These are phyloP conservation scores for Aleiodes alternator DNA, from an alignment of 2,888 invertebrate species.

Conservation along the genomic window DNA sequence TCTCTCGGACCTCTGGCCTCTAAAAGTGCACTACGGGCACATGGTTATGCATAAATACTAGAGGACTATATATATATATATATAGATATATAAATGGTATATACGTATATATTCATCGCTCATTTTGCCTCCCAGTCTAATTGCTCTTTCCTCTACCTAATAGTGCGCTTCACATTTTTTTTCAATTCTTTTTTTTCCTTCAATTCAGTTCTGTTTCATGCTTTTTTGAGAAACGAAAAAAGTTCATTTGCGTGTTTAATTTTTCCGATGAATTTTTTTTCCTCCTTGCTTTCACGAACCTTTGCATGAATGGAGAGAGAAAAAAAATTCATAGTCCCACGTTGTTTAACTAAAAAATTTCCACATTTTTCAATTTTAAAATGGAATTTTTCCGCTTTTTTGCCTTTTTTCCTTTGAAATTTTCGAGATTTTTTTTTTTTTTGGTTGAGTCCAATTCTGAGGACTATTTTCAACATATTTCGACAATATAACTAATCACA, in stretches of 20 bases:
- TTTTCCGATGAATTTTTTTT: constrained; percentile 7
- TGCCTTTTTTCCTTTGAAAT: too few species aligned
- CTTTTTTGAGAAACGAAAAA: background rate
- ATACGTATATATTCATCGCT: constrained; percentile 17
- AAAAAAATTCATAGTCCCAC: too few species aligned
- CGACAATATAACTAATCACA: too few species aligned
- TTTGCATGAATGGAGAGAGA: too few species aligned
- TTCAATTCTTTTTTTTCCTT: constrained; percentile 28
- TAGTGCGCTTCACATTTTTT: constrained; percentile 26
- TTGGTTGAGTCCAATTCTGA: too few species aligned
- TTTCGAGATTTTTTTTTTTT: too few species aligned
- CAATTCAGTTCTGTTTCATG: constrained; percentile 13
- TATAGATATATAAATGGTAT: constrained; percentile 16
- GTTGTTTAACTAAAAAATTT: too few species aligned
- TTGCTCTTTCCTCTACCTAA: constrained; percentile 21
- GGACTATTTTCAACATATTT: too few species aligned
- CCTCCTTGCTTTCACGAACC: too few species aligned
- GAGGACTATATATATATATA: constrained; percentile 33
- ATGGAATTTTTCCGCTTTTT: too few species aligned
- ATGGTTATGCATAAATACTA: constrained; percentile 58
- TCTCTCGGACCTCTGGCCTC: constrained; percentile 34
- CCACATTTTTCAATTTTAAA: too few species aligned
- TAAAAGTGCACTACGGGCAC: constrained; percentile 56
- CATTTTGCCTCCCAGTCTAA: constrained; percentile 31
- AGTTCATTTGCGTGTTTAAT: constrained; percentile 1